phyloP scores from a whole-genome alignment of 2,113 vertebrate species.

The Xiphorhynchus elegans region DNA sequence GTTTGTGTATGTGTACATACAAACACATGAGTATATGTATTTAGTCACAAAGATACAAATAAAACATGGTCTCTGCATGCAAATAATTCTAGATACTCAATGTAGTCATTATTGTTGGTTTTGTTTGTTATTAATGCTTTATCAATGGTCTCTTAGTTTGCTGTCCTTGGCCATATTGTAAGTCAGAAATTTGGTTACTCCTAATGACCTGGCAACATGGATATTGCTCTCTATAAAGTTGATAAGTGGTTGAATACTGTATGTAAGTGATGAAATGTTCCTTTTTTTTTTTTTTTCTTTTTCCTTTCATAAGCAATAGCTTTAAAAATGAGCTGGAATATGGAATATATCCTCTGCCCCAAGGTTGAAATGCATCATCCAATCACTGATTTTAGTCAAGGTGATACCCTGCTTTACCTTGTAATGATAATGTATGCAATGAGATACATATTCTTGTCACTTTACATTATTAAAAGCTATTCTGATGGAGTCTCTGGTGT shows the following conservation, averaged over 20 bases:
- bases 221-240: neutral
- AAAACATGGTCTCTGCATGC: neutral
- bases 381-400: neutral
- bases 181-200: neutral
- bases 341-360: neutral
- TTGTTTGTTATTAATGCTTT: neutral
- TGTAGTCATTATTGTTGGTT: neutral
- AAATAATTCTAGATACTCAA: neutral
- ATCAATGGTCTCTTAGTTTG: neutral
- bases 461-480: neutral
- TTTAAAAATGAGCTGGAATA: neutral
- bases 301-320: neutral
- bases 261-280: neutral
- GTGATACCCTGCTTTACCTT: neutral
- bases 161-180: neutral
- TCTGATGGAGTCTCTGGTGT: neutral
- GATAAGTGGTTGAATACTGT: neutral
- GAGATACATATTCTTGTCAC: neutral
- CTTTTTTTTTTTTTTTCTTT: neutral
- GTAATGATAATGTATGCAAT: neutral
- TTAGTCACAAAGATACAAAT: neutral
- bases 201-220: neutral
- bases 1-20: rapidly evolving
- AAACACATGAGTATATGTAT: no score
- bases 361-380: neutral